These are phyloP conservation scores for Holothuria scabra DNA, from an alignment of 53 echinoderm and acorn worm genomes.

Conservation along the genomic window DNA sequence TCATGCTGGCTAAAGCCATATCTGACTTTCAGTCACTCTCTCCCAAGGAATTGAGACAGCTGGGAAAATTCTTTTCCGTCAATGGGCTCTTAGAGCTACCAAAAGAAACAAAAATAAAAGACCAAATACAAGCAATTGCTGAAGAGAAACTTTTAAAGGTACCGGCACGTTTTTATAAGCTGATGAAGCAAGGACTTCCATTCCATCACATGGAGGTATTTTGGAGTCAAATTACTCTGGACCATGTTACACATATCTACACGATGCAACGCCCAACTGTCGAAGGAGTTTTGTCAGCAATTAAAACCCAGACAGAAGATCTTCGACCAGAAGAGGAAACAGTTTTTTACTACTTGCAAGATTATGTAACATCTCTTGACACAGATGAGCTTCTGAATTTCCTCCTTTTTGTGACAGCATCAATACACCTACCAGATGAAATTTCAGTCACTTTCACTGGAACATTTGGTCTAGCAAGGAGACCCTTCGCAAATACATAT, in stretches of 20 bases:
- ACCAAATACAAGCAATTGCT: slow-evolving; percentile 31
- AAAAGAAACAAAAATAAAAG: neutral
- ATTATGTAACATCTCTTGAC: neutral
- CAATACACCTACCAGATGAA: slow-evolving; percentile 48
- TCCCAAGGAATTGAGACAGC: neutral
- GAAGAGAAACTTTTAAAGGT: slow-evolving; percentile 20
- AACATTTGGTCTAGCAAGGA: neutral
- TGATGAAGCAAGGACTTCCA: slow-evolving; percentile 51
- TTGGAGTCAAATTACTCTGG: slow-evolving; percentile 46
- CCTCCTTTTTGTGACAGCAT: slow-evolving; percentile 37
- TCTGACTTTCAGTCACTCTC: slow-evolving; percentile 9
- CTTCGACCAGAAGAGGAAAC: neutral
- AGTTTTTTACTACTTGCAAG: slow-evolving; percentile 9
- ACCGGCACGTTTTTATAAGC: slow-evolving; percentile 20
- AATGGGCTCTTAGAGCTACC: slow-evolving; percentile 17
- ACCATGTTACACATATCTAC: slow-evolving; percentile 13
- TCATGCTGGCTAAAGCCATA: neutral
- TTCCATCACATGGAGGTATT: neutral
- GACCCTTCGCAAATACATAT: slow-evolving; percentile 13
- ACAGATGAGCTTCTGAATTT: slow-evolving; percentile 46
- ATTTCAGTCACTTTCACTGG: neutral
- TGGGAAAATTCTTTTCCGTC: slow-evolving; percentile 3
- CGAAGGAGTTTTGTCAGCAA: neutral
- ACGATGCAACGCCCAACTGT: slow-evolving; percentile 3
- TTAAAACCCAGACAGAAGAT: slow-evolving; percentile 12